Percentiles rank a stretch among this genome's conserved stretches.
Evolutionary conservation across 92 coral and sea anemone genomes (phyloP).

Genomic region (Palythoa grandiflora): DNA sequence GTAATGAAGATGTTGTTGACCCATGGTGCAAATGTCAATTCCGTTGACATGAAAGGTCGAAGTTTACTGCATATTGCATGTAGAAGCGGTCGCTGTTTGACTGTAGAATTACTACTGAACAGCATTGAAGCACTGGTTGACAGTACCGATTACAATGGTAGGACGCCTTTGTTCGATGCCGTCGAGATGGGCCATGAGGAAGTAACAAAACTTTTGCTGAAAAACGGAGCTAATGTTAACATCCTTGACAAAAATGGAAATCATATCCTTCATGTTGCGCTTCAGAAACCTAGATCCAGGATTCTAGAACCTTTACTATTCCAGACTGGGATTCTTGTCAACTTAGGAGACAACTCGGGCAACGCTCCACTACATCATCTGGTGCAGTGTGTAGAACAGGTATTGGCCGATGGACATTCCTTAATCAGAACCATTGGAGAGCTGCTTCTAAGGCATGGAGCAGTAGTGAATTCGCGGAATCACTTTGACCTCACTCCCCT

Average conservation of each 20-base stretch:
- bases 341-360: slow-evolving; percentile 9
- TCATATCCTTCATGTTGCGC: slow-evolving; percentile 33
- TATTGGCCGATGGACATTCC: not conserved
- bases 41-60: not conserved
- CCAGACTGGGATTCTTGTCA: slow-evolving; percentile 21
- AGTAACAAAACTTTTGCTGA: slow-evolving; percentile 2
- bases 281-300: slow-evolving; percentile 7
- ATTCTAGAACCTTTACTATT: not conserved
- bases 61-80: slow-evolving; percentile 18
- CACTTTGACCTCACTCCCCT: slow-evolving; percentile 37
- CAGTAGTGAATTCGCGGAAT: slow-evolving; percentile 28
- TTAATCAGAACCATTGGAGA: slow-evolving; percentile 22
- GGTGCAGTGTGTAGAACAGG: slow-evolving; percentile 22
- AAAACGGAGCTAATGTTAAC: slow-evolving; percentile 34
- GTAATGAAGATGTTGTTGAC: not conserved
- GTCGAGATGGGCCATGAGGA: slow-evolving; percentile 23
- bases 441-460: slow-evolving; percentile 43
- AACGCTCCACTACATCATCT: slow-evolving; percentile 11
- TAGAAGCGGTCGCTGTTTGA: not conserved
- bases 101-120: slow-evolving; percentile 3
- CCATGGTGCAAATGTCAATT: slow-evolving; percentile 14
- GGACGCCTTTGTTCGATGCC: slow-evolving; percentile 61
- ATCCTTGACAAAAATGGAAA: slow-evolving; percentile 20
- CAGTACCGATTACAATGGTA: slow-evolving; percentile 38
- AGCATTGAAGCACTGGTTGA: slow-evolving; percentile 11